phyloP scores from a whole-genome alignment of 2,113 vertebrate genomes.

The Copsychus sechellarum region DNA sequence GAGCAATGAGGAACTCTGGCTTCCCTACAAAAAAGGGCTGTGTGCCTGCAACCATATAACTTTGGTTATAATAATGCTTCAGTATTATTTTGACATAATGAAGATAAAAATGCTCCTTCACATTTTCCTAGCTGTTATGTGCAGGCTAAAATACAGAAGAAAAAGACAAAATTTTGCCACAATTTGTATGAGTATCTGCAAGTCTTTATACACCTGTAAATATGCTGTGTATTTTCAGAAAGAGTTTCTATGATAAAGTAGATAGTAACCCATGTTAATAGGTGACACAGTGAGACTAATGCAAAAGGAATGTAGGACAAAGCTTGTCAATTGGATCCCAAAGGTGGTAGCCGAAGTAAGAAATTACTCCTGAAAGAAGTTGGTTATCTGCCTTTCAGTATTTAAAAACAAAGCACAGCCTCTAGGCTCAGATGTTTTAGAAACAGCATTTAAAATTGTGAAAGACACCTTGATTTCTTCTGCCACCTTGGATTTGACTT shows the following conservation, averaged over 20 bases:
- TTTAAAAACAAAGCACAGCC: neutral
- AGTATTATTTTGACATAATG: neutral
- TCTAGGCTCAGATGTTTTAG: neutral
- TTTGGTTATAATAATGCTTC: neutral
- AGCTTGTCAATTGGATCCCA: neutral
- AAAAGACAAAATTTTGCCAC: neutral
- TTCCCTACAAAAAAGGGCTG: neutral
- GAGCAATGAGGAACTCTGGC: neutral
- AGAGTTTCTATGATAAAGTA: neutral
- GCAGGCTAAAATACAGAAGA: neutral
- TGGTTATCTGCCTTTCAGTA: neutral
- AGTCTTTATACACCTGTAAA: neutral
- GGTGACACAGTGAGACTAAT: neutral
- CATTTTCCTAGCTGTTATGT: neutral
- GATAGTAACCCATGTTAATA: neutral
- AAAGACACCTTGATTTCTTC: neutral
- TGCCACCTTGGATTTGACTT: neutral
- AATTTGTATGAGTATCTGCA: neutral
- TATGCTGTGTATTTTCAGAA: neutral
- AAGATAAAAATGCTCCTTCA: neutral
- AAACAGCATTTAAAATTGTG: neutral
- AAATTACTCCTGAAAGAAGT: neutral
- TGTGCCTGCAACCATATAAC: neutral
- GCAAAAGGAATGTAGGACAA: neutral
- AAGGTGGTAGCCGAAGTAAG: neutral